Conservation (phyloP, 2,113 vertebrate genomes). For the Carassius carassius region DNA sequence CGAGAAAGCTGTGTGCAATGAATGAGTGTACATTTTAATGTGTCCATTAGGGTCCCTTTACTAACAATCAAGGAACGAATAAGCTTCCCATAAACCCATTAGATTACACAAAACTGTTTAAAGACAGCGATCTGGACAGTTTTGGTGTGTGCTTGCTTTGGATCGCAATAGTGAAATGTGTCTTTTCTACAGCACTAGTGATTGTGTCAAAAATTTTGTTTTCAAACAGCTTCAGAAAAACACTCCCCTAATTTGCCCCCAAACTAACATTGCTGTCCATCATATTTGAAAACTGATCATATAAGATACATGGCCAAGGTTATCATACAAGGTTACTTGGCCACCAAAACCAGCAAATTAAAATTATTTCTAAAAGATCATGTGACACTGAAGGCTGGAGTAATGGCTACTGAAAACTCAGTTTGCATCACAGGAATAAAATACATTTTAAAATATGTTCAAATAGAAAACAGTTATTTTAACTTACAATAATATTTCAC, state of each 20-base stretch:
- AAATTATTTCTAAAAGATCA: background rate
- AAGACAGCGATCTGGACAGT: background rate
- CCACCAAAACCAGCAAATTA: no score
- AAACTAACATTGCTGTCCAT: no score
- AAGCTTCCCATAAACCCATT: background rate
- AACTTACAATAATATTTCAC: background rate
- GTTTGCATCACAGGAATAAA: background rate
- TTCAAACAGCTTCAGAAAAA: background rate
- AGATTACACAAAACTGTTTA: background rate
- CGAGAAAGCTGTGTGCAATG: background rate
- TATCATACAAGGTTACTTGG: no score
- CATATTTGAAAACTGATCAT: no score
- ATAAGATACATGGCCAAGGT: no score
- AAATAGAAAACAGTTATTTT: background rate
- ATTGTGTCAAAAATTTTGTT: no score
- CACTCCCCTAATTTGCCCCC: background rate
- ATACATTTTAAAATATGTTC: background rate
- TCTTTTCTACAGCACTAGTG: background rate
- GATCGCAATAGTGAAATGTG: background rate
- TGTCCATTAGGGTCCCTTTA: conserved; percentile 6
- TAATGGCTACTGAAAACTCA: background rate
- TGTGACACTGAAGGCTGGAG: background rate
- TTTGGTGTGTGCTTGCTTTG: background rate
- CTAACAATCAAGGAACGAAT: conserved; percentile 8
- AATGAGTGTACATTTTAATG: conserved; percentile 26